Evolutionary conservation across 2,113 vertebrate genomes (phyloP).

Genomic region (Notothenia rossii): DNA sequence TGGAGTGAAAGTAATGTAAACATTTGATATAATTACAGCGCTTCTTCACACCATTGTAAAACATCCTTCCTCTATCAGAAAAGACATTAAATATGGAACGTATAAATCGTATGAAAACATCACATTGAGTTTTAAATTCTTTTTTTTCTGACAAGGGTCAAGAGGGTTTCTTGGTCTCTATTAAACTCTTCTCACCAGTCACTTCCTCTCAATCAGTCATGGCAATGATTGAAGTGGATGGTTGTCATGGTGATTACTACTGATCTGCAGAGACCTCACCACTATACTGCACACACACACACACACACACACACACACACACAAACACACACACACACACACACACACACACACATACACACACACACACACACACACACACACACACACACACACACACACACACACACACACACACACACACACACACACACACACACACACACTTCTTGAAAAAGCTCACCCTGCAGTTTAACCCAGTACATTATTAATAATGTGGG

Average conservation of each 20-base stretch:
- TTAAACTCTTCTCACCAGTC: conserved; percentile 15
- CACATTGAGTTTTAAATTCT: not conserved
- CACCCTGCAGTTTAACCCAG: conserved; percentile 13
- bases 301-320: too few species aligned
- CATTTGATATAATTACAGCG: not conserved
- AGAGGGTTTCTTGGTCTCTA: not conserved
- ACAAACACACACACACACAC: too few species aligned
- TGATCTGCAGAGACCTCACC: conserved; percentile 50
- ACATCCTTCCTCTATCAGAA: too few species aligned
- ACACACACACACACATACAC: too few species aligned
- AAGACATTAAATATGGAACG: not conserved
- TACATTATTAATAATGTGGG: conserved; percentile 51
- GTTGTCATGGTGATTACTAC: conserved; percentile 44
- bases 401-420: too few species aligned
- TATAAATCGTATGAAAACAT: not conserved
- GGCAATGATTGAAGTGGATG: not conserved
- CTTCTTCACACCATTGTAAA: not conserved
- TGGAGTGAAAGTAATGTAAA: not conserved
- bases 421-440: too few species aligned
- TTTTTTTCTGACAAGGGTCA: conserved; percentile 1
- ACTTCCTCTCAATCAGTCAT: not conserved
- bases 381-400: too few species aligned
- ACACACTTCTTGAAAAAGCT: conserved; percentile 9
- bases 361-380: too few species aligned
- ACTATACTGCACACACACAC: too few species aligned